Evolutionary conservation across 2,797 vertebrate genomes (phyloP).

Genomic region (Loris lydekkerianus): DNA sequence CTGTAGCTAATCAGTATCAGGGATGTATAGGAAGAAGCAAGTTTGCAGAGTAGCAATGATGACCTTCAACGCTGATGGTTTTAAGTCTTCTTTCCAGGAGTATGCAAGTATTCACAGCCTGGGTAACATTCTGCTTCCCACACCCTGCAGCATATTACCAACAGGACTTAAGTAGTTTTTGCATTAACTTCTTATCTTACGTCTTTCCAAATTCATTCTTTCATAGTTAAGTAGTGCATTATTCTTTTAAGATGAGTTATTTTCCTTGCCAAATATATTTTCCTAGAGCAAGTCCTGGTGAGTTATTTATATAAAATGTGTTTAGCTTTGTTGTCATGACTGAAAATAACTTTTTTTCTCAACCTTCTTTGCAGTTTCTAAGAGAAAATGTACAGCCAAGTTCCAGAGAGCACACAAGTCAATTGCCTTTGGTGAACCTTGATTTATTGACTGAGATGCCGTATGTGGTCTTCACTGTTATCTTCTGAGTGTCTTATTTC

Average conservation of each 20-base stretch:
- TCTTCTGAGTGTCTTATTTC: neutral
- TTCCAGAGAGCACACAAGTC: neutral
- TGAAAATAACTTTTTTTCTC: constrained; percentile 59
- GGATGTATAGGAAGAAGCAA: neutral
- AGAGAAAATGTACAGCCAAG: constrained; percentile 24
- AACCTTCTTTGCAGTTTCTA: constrained; percentile 59
- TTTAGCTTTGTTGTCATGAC: constrained; percentile 56
- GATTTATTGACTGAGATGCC: constrained; percentile 3
- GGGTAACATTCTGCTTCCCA: neutral
- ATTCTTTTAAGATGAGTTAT: constrained; percentile 28
- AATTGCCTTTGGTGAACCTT: neutral
- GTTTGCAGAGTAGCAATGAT: neutral
- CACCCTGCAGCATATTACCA: neutral
- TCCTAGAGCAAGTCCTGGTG: constrained; percentile 55
- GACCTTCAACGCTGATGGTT: neutral
- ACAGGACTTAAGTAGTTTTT: neutral
- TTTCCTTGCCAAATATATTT: constrained; percentile 71
- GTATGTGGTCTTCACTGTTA: neutral
- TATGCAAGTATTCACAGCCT: neutral
- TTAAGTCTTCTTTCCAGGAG: neutral
- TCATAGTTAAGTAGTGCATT: constrained; percentile 48
- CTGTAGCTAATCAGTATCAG: neutral
- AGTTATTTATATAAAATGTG: constrained; percentile 65
- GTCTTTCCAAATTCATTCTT: constrained; percentile 48
- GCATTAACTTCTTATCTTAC: neutral